Conservation (phyloP, 2,888 invertebrate species). For the Apomyelois bistriatella region DNA sequence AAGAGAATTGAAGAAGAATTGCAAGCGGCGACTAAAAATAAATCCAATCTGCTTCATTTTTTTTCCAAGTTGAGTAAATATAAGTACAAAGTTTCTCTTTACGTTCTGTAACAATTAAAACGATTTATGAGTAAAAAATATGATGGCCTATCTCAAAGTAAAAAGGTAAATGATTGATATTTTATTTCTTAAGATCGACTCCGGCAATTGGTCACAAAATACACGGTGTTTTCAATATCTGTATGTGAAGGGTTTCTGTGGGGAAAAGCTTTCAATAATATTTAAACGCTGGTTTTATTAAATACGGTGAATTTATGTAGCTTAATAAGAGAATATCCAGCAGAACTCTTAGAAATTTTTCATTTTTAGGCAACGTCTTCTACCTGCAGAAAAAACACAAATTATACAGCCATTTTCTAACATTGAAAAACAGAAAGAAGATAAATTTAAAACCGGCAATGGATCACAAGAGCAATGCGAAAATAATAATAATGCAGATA, state of each 20-base stretch:
- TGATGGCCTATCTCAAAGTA: no score
- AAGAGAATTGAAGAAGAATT: conserved; percentile 27
- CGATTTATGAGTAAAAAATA: background rate
- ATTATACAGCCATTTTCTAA: conserved; percentile 17
- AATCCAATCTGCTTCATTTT: conserved; percentile 20
- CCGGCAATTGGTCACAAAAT: no score
- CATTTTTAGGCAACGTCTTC: background rate
- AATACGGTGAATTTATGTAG: no score
- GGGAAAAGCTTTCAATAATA: no score
- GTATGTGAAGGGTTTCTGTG: no score
- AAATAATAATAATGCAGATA: conserved; percentile 23
- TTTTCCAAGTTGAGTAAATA: conserved; percentile 4
- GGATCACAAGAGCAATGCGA: conserved; percentile 24
- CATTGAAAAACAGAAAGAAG: conserved; percentile 22
- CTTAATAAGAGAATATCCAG: background rate
- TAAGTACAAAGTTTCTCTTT: background rate
- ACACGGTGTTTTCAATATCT: no score
- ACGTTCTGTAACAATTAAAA: background rate
- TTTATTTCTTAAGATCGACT: no score
- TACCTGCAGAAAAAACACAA: background rate
- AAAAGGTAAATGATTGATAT: no score
- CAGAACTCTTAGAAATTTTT: background rate
- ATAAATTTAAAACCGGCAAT: conserved; percentile 22
- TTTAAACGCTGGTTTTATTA: no score
- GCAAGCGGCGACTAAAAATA: conserved; percentile 22